Percentiles rank a stretch among this genome's conserved stretches.
These are phyloP conservation scores for Chloroclystis v-ata DNA, from an alignment of 2,888 invertebrate species.

Conservation along the genomic window DNA sequence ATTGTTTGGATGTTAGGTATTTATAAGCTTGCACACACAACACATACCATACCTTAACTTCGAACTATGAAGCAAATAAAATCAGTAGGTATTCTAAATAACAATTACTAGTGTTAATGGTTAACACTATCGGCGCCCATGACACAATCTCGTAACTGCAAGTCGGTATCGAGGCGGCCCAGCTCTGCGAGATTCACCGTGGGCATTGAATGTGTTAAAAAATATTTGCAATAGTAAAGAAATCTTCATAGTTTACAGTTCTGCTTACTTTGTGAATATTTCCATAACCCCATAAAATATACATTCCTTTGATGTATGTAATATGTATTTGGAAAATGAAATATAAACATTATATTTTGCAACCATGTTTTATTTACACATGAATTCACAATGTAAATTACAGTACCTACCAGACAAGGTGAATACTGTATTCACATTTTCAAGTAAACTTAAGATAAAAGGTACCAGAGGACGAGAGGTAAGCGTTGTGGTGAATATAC, in stretches of 20 bases:
- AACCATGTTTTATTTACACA: slow-evolving; percentile 24
- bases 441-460: too few relatives aligned
- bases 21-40: neutral
- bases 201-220: too few relatives aligned
- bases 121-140: too few relatives aligned
- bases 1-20: neutral
- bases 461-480: too few relatives aligned
- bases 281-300: slow-evolving; percentile 28
- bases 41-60: neutral
- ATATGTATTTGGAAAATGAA: slow-evolving; percentile 55
- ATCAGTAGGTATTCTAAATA: neutral
- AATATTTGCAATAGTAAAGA: too few relatives aligned
- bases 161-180: too few relatives aligned
- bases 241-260: neutral
- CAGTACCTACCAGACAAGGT: too few relatives aligned
- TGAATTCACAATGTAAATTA: neutral
- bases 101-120: too few relatives aligned
- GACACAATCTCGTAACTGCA: too few relatives aligned
- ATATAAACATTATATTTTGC: slow-evolving; percentile 63
- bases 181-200: too few relatives aligned
- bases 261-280: slow-evolving; percentile 9
- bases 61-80: neutral
- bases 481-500: too few relatives aligned
- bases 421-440: too few relatives aligned
- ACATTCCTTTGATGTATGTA: slow-evolving; percentile 64